Evolutionary conservation across 2,888 invertebrate genomes (phyloP), one percentile per base, ranked within the genome.

Genomic region (Isoperla grammatica): DNA sequence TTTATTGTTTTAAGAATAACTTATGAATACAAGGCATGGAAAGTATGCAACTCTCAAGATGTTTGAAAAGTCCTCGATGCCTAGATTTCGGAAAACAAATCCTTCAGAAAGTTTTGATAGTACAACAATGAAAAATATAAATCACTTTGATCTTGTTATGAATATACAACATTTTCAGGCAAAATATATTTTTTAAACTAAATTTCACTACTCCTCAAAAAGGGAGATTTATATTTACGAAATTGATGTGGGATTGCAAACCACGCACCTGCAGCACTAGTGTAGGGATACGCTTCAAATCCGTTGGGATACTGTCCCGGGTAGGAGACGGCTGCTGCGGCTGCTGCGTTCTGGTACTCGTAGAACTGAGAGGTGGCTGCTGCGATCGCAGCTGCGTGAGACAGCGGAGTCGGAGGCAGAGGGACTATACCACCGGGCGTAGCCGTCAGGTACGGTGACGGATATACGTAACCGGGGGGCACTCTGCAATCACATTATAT

Each of bases 301-400:
- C 87, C 86, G 65, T 86, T 86, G 58, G 87, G 82, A 68, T 87
- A 86, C 67, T 87, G 86, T 64, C 85, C 85, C 57, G 86, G 86
- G 70, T 86, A 87, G 1, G 85, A 83, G 43, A 81, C 84, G 9
- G 77, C 76, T n/a, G 72, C 70, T 5, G 82, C 81, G 43, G 88
- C 87, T 2, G 87, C 87, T n/a, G 79, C 82, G 68, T 82, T 83
- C 70, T 89, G 89, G 74, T 90, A 89, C 76, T 89, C 88, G 72
- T 89, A 89, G 71, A 89, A 84, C 71, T 90, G 87, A 69, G 86
- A 86, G 53, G 81, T 62, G 61, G 66, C 64, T 57, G 67, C 57
- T 55, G 66, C 78, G 58, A 88, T 81, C 0, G 88, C 88, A 8
- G 88, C 87, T 1, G 87, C 87, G 71, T 86, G 86, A 68, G 84